Percentiles rank a stretch among this genome's conserved stretches.
Conservation (phyloP, 2,888 invertebrate genomes). For the Pheosia gnoma region DNA sequence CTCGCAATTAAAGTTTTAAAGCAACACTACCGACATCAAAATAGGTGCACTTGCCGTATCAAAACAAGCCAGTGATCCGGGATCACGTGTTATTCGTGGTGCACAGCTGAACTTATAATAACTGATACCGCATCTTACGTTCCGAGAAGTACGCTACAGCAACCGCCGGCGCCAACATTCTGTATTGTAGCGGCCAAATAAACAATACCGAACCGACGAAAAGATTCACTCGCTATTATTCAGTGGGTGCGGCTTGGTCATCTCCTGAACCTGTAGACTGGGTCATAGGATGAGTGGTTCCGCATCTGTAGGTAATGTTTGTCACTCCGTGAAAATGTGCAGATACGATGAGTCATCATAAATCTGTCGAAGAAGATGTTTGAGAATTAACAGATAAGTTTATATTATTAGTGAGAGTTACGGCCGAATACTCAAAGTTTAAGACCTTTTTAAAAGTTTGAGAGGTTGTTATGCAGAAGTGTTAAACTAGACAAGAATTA, state of each 20-base stretch:
- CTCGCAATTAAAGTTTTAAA: too few species aligned
- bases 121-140: conserved; percentile 39
- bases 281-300: neutral
- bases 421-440: too few species aligned
- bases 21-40: neutral
- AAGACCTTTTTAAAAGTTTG: too few species aligned
- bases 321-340: neutral
- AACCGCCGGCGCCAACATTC: conserved; percentile 54
- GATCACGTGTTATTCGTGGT: conserved; percentile 30
- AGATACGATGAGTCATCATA: neutral
- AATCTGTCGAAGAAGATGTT: neutral
- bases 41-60: conserved; percentile 10
- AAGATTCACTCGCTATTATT: conserved; percentile 21
- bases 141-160: conserved; percentile 43
- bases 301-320: neutral
- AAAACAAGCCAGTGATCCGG: conserved; percentile 29
- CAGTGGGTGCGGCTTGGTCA: neutral
- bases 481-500: too few species aligned
- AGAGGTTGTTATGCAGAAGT: too few species aligned
- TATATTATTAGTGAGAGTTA: neutral
- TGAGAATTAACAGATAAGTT: neutral
- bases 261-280: too few species aligned
- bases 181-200: conserved; percentile 34
- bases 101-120: conserved; percentile 40
- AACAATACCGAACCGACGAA: conserved; percentile 39